Evolutionary conservation across 2,113 vertebrate species (phyloP).

Genomic region (Lepus americanus): DNA sequence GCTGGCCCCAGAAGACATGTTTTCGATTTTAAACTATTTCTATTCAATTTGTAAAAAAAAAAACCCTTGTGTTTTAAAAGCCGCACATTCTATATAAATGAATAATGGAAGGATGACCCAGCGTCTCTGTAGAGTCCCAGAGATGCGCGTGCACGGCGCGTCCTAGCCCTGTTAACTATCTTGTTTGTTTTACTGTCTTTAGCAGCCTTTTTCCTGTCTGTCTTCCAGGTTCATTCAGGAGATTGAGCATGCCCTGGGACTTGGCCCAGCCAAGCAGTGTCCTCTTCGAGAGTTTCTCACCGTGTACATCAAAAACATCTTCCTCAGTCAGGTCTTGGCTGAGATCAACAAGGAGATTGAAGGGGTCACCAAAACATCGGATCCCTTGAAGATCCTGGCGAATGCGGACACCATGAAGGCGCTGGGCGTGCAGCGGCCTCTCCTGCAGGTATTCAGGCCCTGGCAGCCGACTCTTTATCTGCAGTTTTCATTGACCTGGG

Average conservation of each 20-base stretch:
- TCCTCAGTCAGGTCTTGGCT: slow-evolving; percentile 95
- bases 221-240: slow-evolving; percentile 96
- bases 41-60: background rate
- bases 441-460: slow-evolving; percentile 92
- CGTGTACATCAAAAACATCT: slow-evolving; percentile 98
- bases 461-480: background rate
- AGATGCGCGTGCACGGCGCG: background rate
- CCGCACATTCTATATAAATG: background rate
- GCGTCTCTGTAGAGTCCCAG: background rate
- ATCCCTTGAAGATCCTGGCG: slow-evolving; percentile 96
- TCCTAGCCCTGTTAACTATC: background rate
- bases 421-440: slow-evolving; percentile 95
- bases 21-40: slow-evolving; percentile 46
- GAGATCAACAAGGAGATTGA: slow-evolving; percentile 99
- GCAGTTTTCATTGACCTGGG: slow-evolving; percentile 5
- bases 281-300: slow-evolving; percentile 97
- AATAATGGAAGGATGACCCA: background rate
- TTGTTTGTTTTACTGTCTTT: background rate
- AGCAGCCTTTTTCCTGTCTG: background rate
- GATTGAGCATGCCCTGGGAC: slow-evolving; percentile 94
- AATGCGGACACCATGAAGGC: slow-evolving; percentile 97
- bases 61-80: background rate
- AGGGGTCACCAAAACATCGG: slow-evolving; percentile 94
- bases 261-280: slow-evolving; percentile 95
- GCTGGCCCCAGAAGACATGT: background rate